phyloP scores from a whole-genome alignment of 2,888 invertebrate genomes.

The Zelleria hepariella region DNA sequence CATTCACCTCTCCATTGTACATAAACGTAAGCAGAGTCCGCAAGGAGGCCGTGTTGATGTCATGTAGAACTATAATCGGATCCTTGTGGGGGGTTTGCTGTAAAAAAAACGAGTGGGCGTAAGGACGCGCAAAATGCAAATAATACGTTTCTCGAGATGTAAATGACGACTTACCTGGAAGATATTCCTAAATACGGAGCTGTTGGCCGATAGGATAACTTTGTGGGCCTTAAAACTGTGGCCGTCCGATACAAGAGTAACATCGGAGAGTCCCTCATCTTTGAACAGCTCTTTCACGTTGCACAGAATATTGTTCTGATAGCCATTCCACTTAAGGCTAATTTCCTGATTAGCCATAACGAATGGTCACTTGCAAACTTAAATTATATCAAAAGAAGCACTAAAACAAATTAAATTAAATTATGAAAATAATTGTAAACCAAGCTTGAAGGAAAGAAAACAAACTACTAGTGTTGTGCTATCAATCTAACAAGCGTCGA shows the following conservation, averaged over 20 bases:
- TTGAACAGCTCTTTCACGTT: constrained; percentile 76
- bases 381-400: neutral
- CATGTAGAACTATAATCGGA: constrained; percentile 81
- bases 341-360: constrained; percentile 72
- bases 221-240: constrained; percentile 77
- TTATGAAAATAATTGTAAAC: neutral
- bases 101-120: constrained; percentile 57
- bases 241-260: constrained; percentile 77
- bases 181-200: constrained; percentile 75
- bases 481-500: neutral
- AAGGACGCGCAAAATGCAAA: constrained; percentile 15
- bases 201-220: constrained; percentile 78
- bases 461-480: neutral
- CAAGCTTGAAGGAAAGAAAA: neutral
- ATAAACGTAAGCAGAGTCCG: constrained; percentile 78
- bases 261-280: constrained; percentile 77
- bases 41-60: constrained; percentile 77
- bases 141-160: neutral
- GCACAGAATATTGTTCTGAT: constrained; percentile 74
- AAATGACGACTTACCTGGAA: constrained; percentile 63
- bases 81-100: constrained; percentile 82
- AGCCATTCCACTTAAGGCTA: constrained; percentile 80
- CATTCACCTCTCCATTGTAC: constrained; percentile 82
- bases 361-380: constrained; percentile 14
- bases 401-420: constrained; percentile 14